phyloP scores from a whole-genome alignment of 2,797 vertebrate species.

The Dermochelys coriacea region DNA sequence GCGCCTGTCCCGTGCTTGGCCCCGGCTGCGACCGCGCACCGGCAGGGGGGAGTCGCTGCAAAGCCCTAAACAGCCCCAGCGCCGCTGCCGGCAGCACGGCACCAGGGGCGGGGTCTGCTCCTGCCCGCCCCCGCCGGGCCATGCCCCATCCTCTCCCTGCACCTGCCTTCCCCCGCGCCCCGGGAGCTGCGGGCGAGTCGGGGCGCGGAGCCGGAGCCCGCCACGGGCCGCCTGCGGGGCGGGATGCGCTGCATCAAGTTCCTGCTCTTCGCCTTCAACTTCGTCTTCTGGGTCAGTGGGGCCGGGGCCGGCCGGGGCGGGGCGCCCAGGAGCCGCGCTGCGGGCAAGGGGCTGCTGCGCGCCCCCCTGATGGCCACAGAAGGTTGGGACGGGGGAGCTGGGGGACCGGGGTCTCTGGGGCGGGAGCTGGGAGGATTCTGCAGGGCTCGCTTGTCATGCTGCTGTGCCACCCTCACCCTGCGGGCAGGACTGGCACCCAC shows the following conservation, averaged over 20 bases:
- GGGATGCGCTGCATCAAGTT: slow-evolving; percentile 95
- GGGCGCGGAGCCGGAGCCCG: slow-evolving; percentile 43
- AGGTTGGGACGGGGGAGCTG: background rate
- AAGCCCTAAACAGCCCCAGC: no score
- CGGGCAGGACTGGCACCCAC: no score
- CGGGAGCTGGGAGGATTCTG: background rate
- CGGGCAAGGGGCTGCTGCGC: background rate
- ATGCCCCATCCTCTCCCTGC: background rate
- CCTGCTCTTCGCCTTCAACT: slow-evolving; percentile 94
- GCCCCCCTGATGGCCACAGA: background rate
- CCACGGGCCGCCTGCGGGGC: slow-evolving; percentile 90
- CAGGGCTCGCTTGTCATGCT: no score
- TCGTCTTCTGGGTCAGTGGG: slow-evolving; percentile 96
- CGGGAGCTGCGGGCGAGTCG: slow-evolving; percentile 39
- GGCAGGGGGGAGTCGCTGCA: no score
- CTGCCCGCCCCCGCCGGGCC: background rate
- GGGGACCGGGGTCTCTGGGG: background rate
- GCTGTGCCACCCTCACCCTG: no score
- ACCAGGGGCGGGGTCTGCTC: no score
- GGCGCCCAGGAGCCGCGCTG: background rate
- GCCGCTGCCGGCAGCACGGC: no score
- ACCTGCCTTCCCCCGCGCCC: slow-evolving; percentile 10
- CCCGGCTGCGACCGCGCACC: no score
- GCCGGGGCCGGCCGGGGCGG: slow-evolving; percentile 45
- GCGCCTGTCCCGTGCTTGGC: no score